phyloP scores from a whole-genome alignment of 2,888 invertebrate species.

The Desoria tigrina region DNA sequence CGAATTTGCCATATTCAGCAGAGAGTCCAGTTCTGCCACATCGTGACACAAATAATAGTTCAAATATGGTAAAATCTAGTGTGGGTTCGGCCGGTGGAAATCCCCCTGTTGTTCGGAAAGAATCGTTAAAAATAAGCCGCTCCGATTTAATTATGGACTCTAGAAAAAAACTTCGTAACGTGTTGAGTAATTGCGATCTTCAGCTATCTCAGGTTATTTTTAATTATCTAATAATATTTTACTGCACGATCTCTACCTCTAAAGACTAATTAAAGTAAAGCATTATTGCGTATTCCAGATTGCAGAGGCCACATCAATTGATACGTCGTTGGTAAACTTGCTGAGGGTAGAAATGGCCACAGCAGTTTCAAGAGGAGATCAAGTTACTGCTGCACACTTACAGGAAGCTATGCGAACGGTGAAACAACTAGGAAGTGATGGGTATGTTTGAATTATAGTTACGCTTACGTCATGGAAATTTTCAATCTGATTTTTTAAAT shows the following conservation, averaged over 20 bases:
- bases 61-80: neutral
- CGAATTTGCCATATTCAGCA: constrained; percentile 54
- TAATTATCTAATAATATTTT: no score
- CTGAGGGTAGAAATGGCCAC: constrained; percentile 76
- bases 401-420: constrained; percentile 81
- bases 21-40: constrained; percentile 56
- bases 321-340: constrained; percentile 63
- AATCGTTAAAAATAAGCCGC: constrained; percentile 50
- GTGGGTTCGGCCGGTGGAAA: neutral
- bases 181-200: constrained; percentile 80
- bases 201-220: constrained; percentile 48
- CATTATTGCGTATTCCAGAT: constrained; percentile 19
- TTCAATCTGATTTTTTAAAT: neutral
- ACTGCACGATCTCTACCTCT: no score
- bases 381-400: constrained; percentile 74
- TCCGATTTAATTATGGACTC: constrained; percentile 61
- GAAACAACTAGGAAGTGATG: constrained; percentile 68
- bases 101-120: constrained; percentile 33
- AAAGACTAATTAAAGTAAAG: neutral
- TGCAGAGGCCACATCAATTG: constrained; percentile 36
- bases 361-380: constrained; percentile 76
- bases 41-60: constrained; percentile 8
- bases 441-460: constrained; percentile 58
- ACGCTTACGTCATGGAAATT: no score
- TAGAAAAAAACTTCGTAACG: constrained; percentile 85